Percentiles rank a stretch among this genome's conserved stretches.
phyloP scores from a whole-genome alignment of 2,888 invertebrate species.

The Thysanoteuthis rhombus region DNA sequence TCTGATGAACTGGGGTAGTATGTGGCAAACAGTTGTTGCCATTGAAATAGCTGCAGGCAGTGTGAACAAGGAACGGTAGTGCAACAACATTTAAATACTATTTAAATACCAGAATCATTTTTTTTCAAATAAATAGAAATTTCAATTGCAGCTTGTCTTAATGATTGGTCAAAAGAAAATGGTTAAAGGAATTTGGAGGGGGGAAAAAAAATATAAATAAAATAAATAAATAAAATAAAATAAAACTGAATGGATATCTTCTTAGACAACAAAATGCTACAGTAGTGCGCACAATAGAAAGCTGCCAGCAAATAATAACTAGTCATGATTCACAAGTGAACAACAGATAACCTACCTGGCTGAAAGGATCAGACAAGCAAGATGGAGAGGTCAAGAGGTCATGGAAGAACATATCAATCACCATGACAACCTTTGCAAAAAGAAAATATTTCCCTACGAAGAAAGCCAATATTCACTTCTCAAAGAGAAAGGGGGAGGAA shows the following conservation, averaged over 20 bases:
- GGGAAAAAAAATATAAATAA: background rate
- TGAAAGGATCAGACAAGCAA: slow-evolving; percentile 29
- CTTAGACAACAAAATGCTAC: slow-evolving; percentile 13
- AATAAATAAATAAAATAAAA: background rate
- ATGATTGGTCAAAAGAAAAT: background rate
- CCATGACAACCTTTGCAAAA: slow-evolving; percentile 17
- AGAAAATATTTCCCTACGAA: slow-evolving; percentile 25
- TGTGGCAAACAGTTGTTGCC: background rate
- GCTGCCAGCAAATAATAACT: slow-evolving; percentile 31
- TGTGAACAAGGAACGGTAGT: slow-evolving; percentile 22
- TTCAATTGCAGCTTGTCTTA: background rate
- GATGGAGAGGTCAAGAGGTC: slow-evolving; percentile 16
- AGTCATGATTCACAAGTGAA: slow-evolving; percentile 23
- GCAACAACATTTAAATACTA: slow-evolving; percentile 27
- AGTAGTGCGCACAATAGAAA: slow-evolving; percentile 28
- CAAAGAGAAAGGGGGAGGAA: background rate
- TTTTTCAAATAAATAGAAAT: background rate
- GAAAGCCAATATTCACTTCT: slow-evolving; percentile 17
- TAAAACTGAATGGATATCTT: slow-evolving; percentile 1
- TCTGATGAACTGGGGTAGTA: background rate
- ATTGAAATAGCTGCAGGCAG: background rate
- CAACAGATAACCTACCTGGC: slow-evolving; percentile 28
- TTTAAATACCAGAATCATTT: background rate
- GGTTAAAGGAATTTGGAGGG: no score
- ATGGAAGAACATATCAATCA: background rate